Evolutionary conservation across 2,113 vertebrate genomes (phyloP).

Genomic region (Vimba vimba): DNA sequence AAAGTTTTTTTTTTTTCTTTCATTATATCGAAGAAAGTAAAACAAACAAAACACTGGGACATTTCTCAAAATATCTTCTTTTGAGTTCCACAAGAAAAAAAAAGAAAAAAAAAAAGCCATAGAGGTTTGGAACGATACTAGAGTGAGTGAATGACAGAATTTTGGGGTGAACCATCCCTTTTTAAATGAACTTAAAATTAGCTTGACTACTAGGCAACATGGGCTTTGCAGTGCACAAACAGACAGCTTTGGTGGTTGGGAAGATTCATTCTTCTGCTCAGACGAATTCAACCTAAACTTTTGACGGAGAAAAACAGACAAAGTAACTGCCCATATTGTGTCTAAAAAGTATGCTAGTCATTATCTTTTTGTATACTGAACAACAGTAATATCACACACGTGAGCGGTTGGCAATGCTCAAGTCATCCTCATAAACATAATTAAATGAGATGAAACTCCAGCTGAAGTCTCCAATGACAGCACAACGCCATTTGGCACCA

Average conservation of each 20-base stretch:
- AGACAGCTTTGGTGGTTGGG: neutral
- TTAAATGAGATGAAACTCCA: constrained; percentile 21
- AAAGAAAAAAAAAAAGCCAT: too few relatives aligned
- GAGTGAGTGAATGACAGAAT: neutral
- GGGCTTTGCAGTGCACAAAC: neutral
- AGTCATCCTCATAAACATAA: neutral
- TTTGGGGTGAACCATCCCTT: neutral
- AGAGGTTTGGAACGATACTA: neutral
- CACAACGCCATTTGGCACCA: neutral
- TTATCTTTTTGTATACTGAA: neutral
- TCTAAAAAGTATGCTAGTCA: neutral
- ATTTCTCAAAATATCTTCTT: neutral
- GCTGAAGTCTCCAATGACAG: neutral
- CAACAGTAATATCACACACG: neutral
- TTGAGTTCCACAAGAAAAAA: too few relatives aligned
- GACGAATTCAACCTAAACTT: neutral
- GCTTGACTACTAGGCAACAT: neutral
- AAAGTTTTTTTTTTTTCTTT: too few relatives aligned
- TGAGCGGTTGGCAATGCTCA: neutral
- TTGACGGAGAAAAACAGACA: neutral
- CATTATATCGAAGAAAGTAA: neutral
- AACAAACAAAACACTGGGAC: neutral
- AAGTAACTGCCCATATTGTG: neutral
- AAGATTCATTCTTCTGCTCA: neutral
- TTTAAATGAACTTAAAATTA: neutral